Evolutionary conservation across 2,113 vertebrate species (phyloP).

Genomic region (Halichoerus grypus): DNA sequence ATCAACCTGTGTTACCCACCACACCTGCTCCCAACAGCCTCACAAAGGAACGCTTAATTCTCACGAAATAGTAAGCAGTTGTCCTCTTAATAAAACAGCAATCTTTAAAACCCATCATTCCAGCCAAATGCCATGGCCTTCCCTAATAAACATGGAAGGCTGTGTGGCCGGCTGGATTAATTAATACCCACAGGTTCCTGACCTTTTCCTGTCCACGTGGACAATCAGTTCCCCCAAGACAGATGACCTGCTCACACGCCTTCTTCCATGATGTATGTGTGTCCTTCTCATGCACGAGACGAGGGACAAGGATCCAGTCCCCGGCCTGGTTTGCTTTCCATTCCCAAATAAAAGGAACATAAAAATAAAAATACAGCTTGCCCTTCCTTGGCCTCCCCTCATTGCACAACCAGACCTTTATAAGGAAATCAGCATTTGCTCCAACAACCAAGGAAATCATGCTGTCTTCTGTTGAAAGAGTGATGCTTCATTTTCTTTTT

Average conservation of each 20-base stretch:
- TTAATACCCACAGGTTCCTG: conserved; percentile 87
- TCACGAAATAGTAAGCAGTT: conserved; percentile 81
- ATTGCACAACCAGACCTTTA: background rate
- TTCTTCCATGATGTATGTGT: conserved; percentile 78
- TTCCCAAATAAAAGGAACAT: background rate
- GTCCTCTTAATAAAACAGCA: conserved; percentile 81
- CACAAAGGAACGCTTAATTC: conserved; percentile 37
- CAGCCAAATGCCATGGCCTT: conserved; percentile 82
- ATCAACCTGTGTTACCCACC: background rate
- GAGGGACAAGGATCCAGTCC: background rate
- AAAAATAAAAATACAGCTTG: background rate
- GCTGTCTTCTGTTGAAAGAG: background rate
- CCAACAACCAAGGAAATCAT: background rate
- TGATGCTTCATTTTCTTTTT: background rate
- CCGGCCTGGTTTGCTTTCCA: background rate
- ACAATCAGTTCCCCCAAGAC: conserved; percentile 84
- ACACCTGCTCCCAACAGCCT: background rate
- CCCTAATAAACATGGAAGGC: conserved; percentile 85
- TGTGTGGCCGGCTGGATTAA: conserved; percentile 87
- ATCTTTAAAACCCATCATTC: conserved; percentile 85
- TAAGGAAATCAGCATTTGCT: background rate
- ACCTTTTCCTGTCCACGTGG: conserved; percentile 85
- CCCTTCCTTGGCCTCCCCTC: background rate
- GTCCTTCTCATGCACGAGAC: conserved; percentile 67
- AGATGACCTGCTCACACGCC: conserved; percentile 82